phyloP scores from a whole-genome alignment of 2,888 invertebrate genomes.

The Oscheius sp. region DNA sequence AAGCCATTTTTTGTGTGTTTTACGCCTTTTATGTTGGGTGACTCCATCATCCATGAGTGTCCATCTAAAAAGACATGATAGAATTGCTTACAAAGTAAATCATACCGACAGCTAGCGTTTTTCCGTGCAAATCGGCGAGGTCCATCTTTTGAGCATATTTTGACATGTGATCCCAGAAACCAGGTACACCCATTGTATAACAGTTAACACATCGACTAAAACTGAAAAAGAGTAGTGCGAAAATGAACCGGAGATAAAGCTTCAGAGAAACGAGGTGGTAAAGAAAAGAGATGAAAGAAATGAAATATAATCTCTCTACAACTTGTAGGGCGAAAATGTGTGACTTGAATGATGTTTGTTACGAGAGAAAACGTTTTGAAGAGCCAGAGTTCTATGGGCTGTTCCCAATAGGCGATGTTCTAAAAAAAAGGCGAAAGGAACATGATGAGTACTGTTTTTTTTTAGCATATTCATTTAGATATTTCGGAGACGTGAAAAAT shows the following conservation, averaged over 20 bases:
- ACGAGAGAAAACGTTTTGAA: no score
- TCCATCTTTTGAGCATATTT: conserved; percentile 39
- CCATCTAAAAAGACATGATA: conserved; percentile 46
- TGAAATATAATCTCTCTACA: no score
- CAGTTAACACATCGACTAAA: conserved; percentile 8
- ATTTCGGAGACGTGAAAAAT: no score
- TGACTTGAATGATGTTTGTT: no score
- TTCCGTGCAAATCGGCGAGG: conserved; percentile 41
- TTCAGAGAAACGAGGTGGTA: no score
- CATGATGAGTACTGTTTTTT: no score
- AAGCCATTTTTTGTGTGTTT: conserved; percentile 35
- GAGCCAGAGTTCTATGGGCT: no score
- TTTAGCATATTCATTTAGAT: no score
- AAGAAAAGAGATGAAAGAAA: no score
- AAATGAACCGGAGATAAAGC: not conserved
- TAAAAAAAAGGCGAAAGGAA: no score
- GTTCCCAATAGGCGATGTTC: no score
- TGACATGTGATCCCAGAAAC: conserved; percentile 51
- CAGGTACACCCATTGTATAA: conserved; percentile 49
- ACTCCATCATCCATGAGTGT: conserved; percentile 57
- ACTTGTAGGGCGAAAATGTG: no score
- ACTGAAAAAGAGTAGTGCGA: not conserved
- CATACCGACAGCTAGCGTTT: conserved; percentile 55
- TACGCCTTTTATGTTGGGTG: conserved; percentile 44
- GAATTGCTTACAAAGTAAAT: conserved; percentile 7